Conservation (phyloP, 2,113 vertebrate genomes). For the Anthoscopus minutus region DNA sequence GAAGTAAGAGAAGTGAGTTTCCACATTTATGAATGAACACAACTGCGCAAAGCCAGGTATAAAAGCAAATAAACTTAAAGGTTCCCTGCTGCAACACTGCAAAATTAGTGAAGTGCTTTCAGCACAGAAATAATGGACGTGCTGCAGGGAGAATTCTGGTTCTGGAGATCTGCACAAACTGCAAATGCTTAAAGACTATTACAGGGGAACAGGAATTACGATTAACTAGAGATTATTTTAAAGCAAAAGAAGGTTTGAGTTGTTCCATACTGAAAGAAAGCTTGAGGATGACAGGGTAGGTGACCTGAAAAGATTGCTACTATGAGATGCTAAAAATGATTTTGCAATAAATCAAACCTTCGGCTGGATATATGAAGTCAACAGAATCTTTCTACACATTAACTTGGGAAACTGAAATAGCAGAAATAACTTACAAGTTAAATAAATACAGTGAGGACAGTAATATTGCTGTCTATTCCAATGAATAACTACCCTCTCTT, state of each 20-base stretch:
- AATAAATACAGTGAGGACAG: neutral
- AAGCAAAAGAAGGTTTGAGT: neutral
- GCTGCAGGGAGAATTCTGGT: constrained; percentile 9
- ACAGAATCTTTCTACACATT: neutral
- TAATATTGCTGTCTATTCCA: neutral
- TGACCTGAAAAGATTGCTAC: neutral
- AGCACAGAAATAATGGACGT: neutral
- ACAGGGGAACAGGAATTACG: neutral
- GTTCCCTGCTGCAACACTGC: neutral
- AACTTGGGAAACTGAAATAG: neutral
- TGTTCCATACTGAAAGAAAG: neutral
- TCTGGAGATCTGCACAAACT: constrained; percentile 1
- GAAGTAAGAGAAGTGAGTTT: neutral
- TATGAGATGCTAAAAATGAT: neutral
- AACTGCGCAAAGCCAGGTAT: neutral
- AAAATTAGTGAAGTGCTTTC: neutral
- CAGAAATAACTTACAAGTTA: neutral
- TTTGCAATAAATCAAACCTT: neutral
- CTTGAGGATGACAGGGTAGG: neutral
- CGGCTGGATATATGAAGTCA: neutral
- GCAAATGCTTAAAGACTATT: neutral
- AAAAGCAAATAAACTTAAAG: constrained; percentile 29
- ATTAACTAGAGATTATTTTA: constrained; percentile 1
- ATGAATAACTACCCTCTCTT: neutral
- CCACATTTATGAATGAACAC: neutral